Evolutionary conservation across 2,113 vertebrate species (phyloP).

Genomic region (Chitala chitala): DNA sequence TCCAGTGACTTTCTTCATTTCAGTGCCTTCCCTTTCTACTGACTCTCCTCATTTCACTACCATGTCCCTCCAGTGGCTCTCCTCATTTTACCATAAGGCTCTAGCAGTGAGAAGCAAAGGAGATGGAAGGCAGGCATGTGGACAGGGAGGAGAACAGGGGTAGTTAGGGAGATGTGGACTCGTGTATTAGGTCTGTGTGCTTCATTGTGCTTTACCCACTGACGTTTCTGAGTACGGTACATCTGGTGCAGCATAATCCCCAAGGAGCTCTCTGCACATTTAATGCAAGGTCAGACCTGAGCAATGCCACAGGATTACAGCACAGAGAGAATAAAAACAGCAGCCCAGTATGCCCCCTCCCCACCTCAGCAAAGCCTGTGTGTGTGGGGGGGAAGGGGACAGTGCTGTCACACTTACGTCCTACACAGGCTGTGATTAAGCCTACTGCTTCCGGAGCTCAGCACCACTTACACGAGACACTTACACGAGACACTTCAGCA

Average conservation of each 20-base stretch:
- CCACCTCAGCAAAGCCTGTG: too few relatives aligned
- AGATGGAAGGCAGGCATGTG: neutral
- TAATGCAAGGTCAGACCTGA: constrained; percentile 1
- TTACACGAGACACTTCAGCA: neutral
- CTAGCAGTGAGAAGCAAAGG: neutral
- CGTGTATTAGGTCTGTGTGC: neutral
- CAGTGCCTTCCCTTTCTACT: neutral
- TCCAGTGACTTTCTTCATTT: too few relatives aligned
- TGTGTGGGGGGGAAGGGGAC: too few relatives aligned
- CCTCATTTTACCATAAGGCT: neutral
- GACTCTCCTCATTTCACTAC: too few relatives aligned
- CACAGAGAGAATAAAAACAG: neutral
- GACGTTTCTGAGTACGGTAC: constrained; percentile 6
- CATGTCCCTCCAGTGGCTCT: too few relatives aligned
- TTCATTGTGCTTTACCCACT: neutral
- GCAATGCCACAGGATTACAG: neutral
- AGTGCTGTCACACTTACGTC: neutral
- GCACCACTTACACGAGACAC: neutral
- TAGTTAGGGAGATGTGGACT: too few relatives aligned
- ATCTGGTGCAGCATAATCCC: constrained; percentile 22
- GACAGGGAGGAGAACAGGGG: too few relatives aligned
- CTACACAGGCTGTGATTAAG: neutral
- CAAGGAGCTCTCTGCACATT: neutral
- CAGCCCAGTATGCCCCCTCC: too few relatives aligned
- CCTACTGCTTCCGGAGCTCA: neutral